phyloP scores from a whole-genome alignment of 2,797 vertebrate species.

The Enteromius unitaeniatus region DNA sequence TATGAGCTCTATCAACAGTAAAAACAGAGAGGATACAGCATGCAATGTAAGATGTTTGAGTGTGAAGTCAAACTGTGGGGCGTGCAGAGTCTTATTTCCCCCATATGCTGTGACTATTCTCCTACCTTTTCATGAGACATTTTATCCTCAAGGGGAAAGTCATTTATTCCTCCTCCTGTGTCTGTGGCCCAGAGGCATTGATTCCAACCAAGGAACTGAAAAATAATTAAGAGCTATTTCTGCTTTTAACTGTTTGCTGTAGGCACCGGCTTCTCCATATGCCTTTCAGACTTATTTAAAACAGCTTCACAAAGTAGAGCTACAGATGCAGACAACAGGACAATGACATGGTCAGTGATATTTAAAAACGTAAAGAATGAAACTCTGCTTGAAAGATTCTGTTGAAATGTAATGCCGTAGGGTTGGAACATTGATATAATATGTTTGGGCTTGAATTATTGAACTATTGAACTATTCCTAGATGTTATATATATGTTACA shows the following conservation, averaged over 20 bases:
- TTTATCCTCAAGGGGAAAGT: conserved; percentile 45
- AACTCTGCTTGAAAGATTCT: conserved; percentile 5
- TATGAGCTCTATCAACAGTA: not conserved
- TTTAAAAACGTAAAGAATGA: conserved; percentile 22
- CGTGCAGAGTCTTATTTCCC: conserved; percentile 21
- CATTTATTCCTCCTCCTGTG: conserved; percentile 28
- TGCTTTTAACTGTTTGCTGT: conserved; percentile 42
- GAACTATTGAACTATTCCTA: not conserved
- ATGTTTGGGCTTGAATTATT: not conserved
- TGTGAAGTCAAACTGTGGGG: conserved; percentile 15
- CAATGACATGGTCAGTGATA: conserved; percentile 34
- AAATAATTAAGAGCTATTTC: conserved; percentile 55
- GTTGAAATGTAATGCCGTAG: not conserved
- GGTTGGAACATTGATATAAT: conserved; percentile 22
- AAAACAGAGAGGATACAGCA: conserved; percentile 13
- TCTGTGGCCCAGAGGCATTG: conserved; percentile 45
- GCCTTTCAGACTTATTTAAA: conserved; percentile 31
- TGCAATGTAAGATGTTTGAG: conserved; percentile 3
- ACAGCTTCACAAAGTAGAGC: conserved; percentile 20
- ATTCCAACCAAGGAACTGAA: conserved; percentile 49
- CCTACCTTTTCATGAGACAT: conserved; percentile 18
- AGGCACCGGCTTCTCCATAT: conserved; percentile 45
- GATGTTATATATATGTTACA: conserved; percentile 5
- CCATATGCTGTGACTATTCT: conserved; percentile 41
- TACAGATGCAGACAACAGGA: conserved; percentile 4